Percentiles rank a stretch among this genome's conserved stretches.
phyloP scores from a whole-genome alignment of 1,140 invertebrate species.

The Zophobas atratus region DNA sequence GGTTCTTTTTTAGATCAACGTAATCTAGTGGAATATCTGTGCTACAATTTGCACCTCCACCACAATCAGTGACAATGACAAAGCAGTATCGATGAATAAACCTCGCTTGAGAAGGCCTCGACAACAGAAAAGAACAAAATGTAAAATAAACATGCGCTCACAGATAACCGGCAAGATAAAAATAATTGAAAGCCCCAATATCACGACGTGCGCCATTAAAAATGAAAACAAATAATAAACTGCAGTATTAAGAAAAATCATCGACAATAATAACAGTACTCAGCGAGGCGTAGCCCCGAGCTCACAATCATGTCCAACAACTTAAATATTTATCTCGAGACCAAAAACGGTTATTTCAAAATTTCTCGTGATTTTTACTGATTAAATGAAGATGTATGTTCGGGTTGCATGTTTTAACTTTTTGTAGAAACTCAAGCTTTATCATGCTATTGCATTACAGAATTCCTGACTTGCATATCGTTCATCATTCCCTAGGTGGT shows the following conservation, averaged over 20 bases:
- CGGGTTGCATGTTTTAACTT: background rate
- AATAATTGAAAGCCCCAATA: slow-evolving; percentile 31
- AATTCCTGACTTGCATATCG: slow-evolving; percentile 26
- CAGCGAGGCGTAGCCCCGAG: background rate
- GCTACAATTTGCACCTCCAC: slow-evolving; percentile 19
- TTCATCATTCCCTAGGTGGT: slow-evolving; percentile 32
- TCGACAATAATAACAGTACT: slow-evolving; percentile 11
- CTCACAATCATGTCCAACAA: background rate
- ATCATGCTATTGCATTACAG: slow-evolving; percentile 33
- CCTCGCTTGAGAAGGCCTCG: background rate
- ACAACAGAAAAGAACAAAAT: slow-evolving; percentile 13
- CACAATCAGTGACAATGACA: slow-evolving; percentile 28
- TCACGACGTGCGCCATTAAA: slow-evolving; percentile 18
- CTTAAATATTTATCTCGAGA: slow-evolving; percentile 10
- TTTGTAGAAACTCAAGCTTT: slow-evolving; percentile 9
- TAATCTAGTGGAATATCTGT: slow-evolving; percentile 9
- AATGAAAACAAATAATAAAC: slow-evolving; percentile 24
- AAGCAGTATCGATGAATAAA: slow-evolving; percentile 24
- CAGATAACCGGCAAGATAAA: slow-evolving; percentile 28
- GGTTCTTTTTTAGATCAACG: slow-evolving; percentile 1
- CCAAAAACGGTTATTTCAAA: slow-evolving; percentile 19
- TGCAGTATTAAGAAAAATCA: background rate
- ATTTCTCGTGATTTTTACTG: slow-evolving; percentile 1
- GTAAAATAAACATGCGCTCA: slow-evolving; percentile 28
- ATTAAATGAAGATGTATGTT: slow-evolving; percentile 18